Conservation (phyloP, 2,797 vertebrate species). For the Spondyliosoma cantharus region DNA sequence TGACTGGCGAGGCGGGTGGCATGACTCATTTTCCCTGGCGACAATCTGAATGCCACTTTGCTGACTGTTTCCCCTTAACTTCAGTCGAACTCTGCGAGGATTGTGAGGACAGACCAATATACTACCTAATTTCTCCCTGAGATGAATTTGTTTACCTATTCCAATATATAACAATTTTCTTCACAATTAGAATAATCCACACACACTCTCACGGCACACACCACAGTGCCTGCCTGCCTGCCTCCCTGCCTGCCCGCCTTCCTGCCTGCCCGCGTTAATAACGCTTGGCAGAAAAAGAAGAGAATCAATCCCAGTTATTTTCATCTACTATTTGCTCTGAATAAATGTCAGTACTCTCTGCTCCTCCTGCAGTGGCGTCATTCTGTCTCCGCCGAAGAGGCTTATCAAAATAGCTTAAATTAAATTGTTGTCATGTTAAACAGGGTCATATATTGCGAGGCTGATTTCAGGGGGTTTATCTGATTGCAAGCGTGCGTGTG, state of each 20-base stretch:
- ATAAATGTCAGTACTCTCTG: slow-evolving; percentile 58
- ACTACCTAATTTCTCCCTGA: slow-evolving; percentile 16
- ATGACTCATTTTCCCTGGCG: slow-evolving; percentile 11
- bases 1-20: slow-evolving; percentile 7
- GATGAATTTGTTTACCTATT: slow-evolving; percentile 44
- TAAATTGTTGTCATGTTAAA: slow-evolving; percentile 71
- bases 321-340: slow-evolving; percentile 57
- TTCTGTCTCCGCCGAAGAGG: slow-evolving; percentile 34
- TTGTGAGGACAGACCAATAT: slow-evolving; percentile 10
- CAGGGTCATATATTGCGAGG: slow-evolving; percentile 47
- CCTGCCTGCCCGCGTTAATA: slow-evolving; percentile 35
- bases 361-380: slow-evolving; percentile 47
- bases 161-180: slow-evolving; percentile 26
- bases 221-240: background rate
- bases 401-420: slow-evolving; percentile 70
- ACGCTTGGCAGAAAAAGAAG: slow-evolving; percentile 46
- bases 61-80: slow-evolving; percentile 24
- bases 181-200: slow-evolving; percentile 37
- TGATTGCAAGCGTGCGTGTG: slow-evolving; percentile 31
- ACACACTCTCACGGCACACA: slow-evolving; percentile 1
- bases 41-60: slow-evolving; percentile 2
- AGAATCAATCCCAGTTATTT: slow-evolving; percentile 63
- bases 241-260: too few species aligned
- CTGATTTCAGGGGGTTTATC: slow-evolving; percentile 52
- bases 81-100: slow-evolving; percentile 3